Conservation (phyloP, 1,140 invertebrate genomes). For the Lucilia sericata region DNA sequence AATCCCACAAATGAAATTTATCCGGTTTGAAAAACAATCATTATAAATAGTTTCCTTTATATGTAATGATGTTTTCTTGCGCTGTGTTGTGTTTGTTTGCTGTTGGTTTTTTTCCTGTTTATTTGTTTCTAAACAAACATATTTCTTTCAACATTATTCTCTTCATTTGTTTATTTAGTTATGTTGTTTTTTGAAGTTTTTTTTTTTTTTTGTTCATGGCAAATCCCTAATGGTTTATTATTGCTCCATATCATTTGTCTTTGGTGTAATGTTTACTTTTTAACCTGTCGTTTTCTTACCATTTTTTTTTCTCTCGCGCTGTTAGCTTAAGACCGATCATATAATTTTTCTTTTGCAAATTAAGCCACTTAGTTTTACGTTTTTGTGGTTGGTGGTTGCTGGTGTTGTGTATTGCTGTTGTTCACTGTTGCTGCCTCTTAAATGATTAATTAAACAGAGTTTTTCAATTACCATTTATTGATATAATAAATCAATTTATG, state of each 20-base stretch:
- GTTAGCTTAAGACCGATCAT: neutral
- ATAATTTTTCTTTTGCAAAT: constrained; percentile 28
- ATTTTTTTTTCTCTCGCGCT: neutral
- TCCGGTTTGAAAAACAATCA: constrained; percentile 15
- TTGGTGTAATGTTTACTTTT: constrained; percentile 13
- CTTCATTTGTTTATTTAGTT: neutral
- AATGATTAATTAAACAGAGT: constrained; percentile 51
- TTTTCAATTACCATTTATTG: constrained; percentile 51
- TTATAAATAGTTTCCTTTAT: constrained; percentile 27
- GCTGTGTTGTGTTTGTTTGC: neutral
- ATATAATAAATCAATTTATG: constrained; percentile 50
- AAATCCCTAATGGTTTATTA: constrained; percentile 27
- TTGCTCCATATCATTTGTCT: constrained; percentile 26
- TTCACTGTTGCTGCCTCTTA: constrained; percentile 29
- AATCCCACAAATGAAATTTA: neutral
- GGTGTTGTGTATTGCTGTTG: too few relatives aligned
- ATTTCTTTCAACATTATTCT: neutral
- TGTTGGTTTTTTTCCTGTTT: neutral
- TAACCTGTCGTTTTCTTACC: neutral
- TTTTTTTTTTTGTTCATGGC: neutral
- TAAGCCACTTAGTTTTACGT: constrained; percentile 26
- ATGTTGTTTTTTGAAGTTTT: neutral
- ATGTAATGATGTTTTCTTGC: neutral
- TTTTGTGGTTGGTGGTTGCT: neutral
- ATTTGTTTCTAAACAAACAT: neutral